Evolutionary conservation across 2,113 vertebrate species (phyloP).

Genomic region (Pseudorhombus dupliciocellatus): DNA sequence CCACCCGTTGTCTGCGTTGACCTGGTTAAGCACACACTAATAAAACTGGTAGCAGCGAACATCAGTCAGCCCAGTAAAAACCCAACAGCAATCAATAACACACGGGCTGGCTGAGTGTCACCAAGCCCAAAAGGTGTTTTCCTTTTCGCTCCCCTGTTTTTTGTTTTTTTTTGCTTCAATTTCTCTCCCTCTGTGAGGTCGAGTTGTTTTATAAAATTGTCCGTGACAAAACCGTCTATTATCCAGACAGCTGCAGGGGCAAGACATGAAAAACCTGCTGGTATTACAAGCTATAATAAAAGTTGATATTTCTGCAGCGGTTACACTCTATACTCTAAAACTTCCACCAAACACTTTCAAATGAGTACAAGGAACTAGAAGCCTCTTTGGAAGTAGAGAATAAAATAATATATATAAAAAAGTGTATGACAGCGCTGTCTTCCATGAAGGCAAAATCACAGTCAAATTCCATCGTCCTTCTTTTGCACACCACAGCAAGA

Average conservation of each 20-base stretch:
- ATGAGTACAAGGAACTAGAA: neutral
- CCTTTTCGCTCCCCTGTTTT: neutral
- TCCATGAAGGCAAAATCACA: conserved; percentile 44
- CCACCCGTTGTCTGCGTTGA: conserved; percentile 26
- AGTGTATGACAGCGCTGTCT: conserved; percentile 43
- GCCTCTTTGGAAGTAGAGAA: conserved; percentile 27
- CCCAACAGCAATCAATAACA: conserved; percentile 58
- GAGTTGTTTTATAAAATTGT: conserved; percentile 31
- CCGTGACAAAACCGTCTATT: neutral
- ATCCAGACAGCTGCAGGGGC: conserved; percentile 1
- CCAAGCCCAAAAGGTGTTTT: conserved; percentile 43
- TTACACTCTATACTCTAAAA: conserved; percentile 32
- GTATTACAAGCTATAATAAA: conserved; percentile 37
- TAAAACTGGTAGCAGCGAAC: conserved; percentile 51
- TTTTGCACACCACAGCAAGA: conserved; percentile 61
- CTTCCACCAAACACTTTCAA: conserved; percentile 17
- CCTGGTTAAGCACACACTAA: conserved; percentile 54
- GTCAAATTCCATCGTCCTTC: conserved; percentile 39
- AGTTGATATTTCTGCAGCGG: conserved; percentile 25
- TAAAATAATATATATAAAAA: conserved; percentile 52
- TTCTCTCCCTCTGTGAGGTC: conserved; percentile 6
- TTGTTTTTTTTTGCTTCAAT: conserved; percentile 21
- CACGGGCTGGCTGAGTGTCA: conserved; percentile 12
- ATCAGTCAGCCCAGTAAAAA: conserved; percentile 65
- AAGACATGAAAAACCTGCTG: conserved; percentile 26